Base-by-base conservation (phyloP, 2,113 vertebrate species). In the Chauna torquata region DNA sequence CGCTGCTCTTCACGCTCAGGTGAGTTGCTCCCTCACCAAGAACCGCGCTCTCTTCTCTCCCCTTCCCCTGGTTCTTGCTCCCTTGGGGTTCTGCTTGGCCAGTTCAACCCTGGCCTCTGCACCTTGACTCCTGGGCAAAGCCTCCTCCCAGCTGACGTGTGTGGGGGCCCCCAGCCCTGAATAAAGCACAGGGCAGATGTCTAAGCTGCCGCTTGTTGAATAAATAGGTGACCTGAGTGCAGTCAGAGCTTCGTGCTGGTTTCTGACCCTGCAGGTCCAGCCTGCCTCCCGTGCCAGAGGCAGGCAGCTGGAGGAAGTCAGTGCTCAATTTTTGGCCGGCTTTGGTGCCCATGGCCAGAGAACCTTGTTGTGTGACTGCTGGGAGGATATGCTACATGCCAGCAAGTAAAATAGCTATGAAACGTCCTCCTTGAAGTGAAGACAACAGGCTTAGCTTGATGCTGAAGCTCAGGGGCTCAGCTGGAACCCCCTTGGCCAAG, bases 1-100 rank as follows among this genome's bases (percentile, higher is more conserved):
- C 0, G 99, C 99, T 2, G 99, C 99, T 92, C 99, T 99, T 57
- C 99, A 99, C 44, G 99, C 99, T 97, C 99, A 99, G 99, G 99
- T 99, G 98, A 98, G 98, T 77, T 1, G 0, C 36, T 85, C 57
- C 78, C 0, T 0, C 4, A 52, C 81, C 59, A 2, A 62, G 57
- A 38, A 12, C 70, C 0, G 5, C 40, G 17, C 74, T 66, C 61
- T 75, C 34, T 28, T 6, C 6, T 14, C 65, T 44, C 44, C 34
- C 79, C 36, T 8, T 10, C 32, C 54, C 47, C 18, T 2, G 3
- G 20, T 4, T 30, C 62, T 61, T 2, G 0, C 9, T n/a, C 52
- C 74, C 0, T 0, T 0, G 4, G 76, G 69, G n/a, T 86, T 92
- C 72, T 22, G 76, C 90, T 83, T 77, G 71, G 86, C 83, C 14